Evolutionary conservation across 2,888 invertebrate genomes (phyloP).

Genomic region (Cosmia pyralina): DNA sequence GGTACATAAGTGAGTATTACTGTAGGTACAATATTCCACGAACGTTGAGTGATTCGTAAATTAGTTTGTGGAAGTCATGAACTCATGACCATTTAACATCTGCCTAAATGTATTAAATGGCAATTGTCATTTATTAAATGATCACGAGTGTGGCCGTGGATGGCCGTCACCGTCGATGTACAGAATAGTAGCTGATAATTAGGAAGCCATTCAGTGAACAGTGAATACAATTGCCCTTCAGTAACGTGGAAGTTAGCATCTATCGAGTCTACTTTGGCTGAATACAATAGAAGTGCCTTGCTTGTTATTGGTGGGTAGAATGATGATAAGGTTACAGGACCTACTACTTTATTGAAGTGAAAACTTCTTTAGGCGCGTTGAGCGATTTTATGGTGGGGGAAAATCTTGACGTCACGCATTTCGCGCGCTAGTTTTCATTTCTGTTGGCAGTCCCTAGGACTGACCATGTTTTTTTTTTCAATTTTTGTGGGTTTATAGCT

Average conservation of each 20-base stretch:
- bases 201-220: conserved; percentile 21
- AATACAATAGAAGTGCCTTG: not conserved
- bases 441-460: too few species aligned
- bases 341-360: too few species aligned
- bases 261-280: not conserved
- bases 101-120: conserved; percentile 63
- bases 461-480: too few species aligned
- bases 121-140: conserved; percentile 72
- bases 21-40: conserved; percentile 4
- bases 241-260: conserved; percentile 9
- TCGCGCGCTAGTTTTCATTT: too few species aligned
- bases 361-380: too few species aligned
- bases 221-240: conserved; percentile 26
- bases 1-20: not conserved
- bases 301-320: too few species aligned
- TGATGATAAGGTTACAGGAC: not conserved
- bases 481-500: too few species aligned
- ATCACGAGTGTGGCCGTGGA: conserved; percentile 65
- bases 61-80: conserved; percentile 45
- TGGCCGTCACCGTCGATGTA: conserved; percentile 20
- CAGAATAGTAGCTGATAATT: conserved; percentile 34
- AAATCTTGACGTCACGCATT: too few species aligned
- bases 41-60: conserved; percentile 48
- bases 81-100: conserved; percentile 62
- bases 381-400: too few species aligned